Base-by-base conservation (phyloP, 2,797 vertebrate genomes). In the Sebastes matsubarae region DNA sequence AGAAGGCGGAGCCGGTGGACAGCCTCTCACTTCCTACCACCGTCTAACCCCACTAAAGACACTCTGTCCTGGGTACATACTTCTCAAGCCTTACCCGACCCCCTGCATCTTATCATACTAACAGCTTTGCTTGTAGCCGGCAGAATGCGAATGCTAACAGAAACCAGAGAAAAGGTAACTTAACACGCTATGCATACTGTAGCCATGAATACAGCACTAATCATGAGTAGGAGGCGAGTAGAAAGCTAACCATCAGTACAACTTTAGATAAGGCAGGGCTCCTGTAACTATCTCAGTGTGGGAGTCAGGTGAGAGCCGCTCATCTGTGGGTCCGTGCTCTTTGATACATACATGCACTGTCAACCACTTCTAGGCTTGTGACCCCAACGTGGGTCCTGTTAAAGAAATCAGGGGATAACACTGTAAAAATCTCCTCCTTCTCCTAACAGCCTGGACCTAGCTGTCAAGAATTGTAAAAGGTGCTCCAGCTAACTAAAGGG, bases 1-100 rank as follows among this genome's bases (percentile, higher is more conserved):
- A 95, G 83, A 97, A 97, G 92, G 87, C 91, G 22, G 94, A 95
- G 74, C 34, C 77, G 8, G 87, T 38, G 0, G 92, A 93, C 16
- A 90, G 82, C 79, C 94, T 91, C 87, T 95, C 96, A 25, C 93
- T 92, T 84, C 89, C 94, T 11, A 90, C 93, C 78, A 91, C 89
- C 1, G 95, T 96, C 74, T 96, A 94, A 93, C 61, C 68, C 50
- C 5, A 2, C 84, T 76, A 83, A 89, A 91, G 86, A 92, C 91
- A 94, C 92, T 75, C 70, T 86, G 90, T 93, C 83, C 88, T 71
- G 68, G 87, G 86, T 83, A 78, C 86, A 86, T 91, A 77, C 22
- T 70, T 66, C 25, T 78, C 50, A 61, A 81, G 79, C 79, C 68
- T 81, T 18, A 60, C 63, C 63, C 72, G 29, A 38, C n/a, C 42